Base-by-base conservation (phyloP, 2,113 vertebrate genomes). In the Gallinago media region DNA sequence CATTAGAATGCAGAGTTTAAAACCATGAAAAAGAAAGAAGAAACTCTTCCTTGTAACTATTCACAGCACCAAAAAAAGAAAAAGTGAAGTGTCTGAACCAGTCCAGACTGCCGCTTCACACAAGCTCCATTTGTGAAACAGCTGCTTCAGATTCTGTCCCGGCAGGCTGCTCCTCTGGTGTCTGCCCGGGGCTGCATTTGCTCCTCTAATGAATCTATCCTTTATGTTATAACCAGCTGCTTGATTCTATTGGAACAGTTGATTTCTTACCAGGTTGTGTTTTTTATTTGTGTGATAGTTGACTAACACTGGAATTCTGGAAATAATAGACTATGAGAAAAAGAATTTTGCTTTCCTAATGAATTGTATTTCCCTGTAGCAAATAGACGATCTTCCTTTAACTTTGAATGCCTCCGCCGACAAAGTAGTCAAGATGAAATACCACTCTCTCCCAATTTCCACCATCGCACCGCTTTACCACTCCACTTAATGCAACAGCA, bases 401-500 rank as follows among this genome's bases (percentile, higher is more conserved):
- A 99, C 97, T 99, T 99, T 5, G 99, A 99, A 99, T 99, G 99
- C 98, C 98, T 99, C 97, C 99, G 99, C 71, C 98, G 99, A 92
- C 99, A 99, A 89, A 98, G 98, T 95, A 99, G 99, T 98, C 99
- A 99, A 91, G 99, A 99, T 20, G 99, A 99, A 71, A 98, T 99
- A 89, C 98, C 98, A 4, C 97, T 93, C 0, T 98, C 98, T 19
- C 95, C 98, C 31, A 96, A 97, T 52, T 95, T 98, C 79, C 99
- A 99, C 93, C 99, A 99, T 94, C 99, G 98, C 85, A 99, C 99
- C 2, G 99, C 99, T 94, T 98, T 99, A 82, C 99, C 99, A 6
- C 98, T 99, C 92, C 99, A 99, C 97, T 98, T 99, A 92, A 99
- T 99, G 99, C 99, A 99, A 92, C 99, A 99, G 91, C 99, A 99